Percentiles rank a stretch among this genome's conserved stretches.
Evolutionary conservation across 2,888 invertebrate species (phyloP).

Genomic region (Litoditis marina): DNA sequence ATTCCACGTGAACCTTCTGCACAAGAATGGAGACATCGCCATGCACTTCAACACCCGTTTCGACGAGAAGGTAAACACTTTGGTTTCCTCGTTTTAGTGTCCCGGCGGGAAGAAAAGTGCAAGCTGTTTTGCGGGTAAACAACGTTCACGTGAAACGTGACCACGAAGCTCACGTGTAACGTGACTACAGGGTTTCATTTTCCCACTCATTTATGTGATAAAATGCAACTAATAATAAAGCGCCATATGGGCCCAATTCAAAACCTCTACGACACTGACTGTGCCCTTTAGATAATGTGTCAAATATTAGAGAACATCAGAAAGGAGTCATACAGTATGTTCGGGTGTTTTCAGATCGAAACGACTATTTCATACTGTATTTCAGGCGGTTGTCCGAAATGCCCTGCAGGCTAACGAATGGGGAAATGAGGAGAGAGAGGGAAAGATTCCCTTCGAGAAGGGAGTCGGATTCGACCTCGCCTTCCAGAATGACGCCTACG

Average conservation of each 20-base stretch:
- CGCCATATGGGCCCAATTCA: neutral
- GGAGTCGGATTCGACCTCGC: constrained; percentile 60
- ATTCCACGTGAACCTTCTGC: constrained; percentile 57
- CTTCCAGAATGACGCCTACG: constrained; percentile 59
- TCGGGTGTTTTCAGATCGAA: too few species aligned
- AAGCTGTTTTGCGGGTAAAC: too few species aligned
- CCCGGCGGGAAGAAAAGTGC: neutral
- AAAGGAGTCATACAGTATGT: too few species aligned
- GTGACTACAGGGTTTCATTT: too few species aligned
- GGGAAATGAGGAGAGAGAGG: constrained; percentile 61
- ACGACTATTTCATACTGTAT: neutral
- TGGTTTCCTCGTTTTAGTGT: neutral
- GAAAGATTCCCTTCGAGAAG: constrained; percentile 60
- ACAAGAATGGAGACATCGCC: constrained; percentile 60
- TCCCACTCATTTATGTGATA: too few species aligned
- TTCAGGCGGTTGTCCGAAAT: constrained; percentile 40
- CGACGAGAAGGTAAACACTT: constrained; percentile 42
- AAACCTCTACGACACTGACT: constrained; percentile 4
- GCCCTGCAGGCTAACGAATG: constrained; percentile 50
- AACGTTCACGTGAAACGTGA: too few species aligned
- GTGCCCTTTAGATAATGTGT: too few species aligned
- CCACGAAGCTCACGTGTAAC: too few species aligned
- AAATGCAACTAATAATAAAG: neutral
- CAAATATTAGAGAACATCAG: too few species aligned
- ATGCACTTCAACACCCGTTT: constrained; percentile 60